phyloP scores from a whole-genome alignment of 2,888 invertebrate species.

The Tinea semifulvella region DNA sequence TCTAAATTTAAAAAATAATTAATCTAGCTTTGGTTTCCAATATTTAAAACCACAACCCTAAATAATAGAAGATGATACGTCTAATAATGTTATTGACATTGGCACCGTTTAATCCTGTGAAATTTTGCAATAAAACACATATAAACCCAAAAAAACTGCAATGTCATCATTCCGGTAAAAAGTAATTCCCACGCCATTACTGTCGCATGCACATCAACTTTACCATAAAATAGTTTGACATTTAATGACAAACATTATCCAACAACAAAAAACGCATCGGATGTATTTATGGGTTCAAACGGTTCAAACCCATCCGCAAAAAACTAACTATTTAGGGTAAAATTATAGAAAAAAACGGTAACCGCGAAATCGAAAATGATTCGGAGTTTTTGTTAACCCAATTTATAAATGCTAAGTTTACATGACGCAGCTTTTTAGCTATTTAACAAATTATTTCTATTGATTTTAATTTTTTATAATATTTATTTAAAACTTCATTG shows the following conservation, averaged over 20 bases:
- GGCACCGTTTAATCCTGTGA: conserved; percentile 8
- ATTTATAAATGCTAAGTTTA: neutral
- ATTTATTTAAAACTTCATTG: too few species aligned
- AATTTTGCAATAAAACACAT: conserved; percentile 17
- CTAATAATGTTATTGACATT: neutral
- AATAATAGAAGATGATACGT: neutral
- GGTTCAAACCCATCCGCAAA: conserved; percentile 34
- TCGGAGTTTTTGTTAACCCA: conserved; percentile 14
- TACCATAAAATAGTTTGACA: conserved; percentile 60
- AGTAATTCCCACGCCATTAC: conserved; percentile 42
- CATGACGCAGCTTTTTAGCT: neutral
- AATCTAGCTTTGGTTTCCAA: too few species aligned
- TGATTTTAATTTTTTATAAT: neutral
- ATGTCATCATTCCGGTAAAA: conserved; percentile 47
- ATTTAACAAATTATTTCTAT: neutral
- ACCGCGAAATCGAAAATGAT: conserved; percentile 44
- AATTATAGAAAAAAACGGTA: conserved; percentile 30
- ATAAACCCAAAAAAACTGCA: conserved; percentile 28
- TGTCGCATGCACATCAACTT: conserved; percentile 28
- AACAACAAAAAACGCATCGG: conserved; percentile 23
- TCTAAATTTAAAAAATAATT: too few species aligned
- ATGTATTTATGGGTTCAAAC: conserved; percentile 35
- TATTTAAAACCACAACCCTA: too few species aligned
- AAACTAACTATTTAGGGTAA: conserved; percentile 24
- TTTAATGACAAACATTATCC: conserved; percentile 47